A percentile compares a stretch with the other conserved stretches of the same genome.
Conservation (phyloP, 2,113 vertebrate genomes). For the Rhineura floridana region DNA sequence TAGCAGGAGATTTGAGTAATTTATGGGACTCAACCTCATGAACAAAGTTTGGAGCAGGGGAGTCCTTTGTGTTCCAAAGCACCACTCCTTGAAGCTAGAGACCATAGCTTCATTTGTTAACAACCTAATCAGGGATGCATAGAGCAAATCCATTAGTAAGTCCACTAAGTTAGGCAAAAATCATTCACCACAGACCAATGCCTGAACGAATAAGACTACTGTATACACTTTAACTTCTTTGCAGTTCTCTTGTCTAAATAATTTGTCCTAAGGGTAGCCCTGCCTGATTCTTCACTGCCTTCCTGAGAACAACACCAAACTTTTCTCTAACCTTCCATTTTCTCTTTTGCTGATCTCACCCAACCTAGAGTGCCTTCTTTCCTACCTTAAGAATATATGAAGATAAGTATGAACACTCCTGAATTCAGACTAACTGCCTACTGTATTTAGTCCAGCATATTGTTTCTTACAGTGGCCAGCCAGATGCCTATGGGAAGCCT, state of each 20-base stretch:
- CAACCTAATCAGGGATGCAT: background rate
- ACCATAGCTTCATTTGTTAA: background rate
- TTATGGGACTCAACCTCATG: background rate
- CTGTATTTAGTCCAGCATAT: too few species aligned
- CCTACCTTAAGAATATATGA: too few species aligned
- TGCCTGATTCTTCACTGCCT: background rate
- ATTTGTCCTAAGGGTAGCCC: background rate
- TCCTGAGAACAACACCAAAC: background rate
- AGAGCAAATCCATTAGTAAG: background rate
- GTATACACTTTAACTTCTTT: background rate
- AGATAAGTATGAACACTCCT: too few species aligned
- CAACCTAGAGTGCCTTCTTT: too few species aligned
- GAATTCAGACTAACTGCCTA: too few species aligned
- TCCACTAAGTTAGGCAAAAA: background rate
- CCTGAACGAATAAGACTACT: background rate
- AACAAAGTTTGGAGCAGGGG: background rate
- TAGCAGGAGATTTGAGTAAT: background rate
- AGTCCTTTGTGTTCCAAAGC: background rate
- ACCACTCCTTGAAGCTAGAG: constrained; percentile 2
- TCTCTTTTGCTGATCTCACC: too few species aligned
- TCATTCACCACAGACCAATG: background rate
- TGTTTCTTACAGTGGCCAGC: too few species aligned
- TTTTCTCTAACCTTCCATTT: background rate
- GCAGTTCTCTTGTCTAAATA: background rate
- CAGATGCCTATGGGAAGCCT: too few species aligned